A percentile compares a stretch with the other conserved stretches of the same genome.
These are phyloP conservation scores for Drosophila merina DNA, from an alignment of 2,888 invertebrate species.

Conservation along the genomic window DNA sequence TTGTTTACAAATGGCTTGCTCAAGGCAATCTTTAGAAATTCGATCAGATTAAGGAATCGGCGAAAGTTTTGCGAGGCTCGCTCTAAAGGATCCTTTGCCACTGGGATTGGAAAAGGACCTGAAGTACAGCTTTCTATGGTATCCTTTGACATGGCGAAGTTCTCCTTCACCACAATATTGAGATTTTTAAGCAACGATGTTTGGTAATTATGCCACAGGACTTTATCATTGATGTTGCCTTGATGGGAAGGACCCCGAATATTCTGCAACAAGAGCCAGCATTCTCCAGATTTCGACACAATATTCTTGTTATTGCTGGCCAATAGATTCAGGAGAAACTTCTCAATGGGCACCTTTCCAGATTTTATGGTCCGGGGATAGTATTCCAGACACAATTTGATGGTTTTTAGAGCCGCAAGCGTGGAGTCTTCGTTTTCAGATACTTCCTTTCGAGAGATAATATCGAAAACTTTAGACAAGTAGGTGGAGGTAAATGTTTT, in stretches of 20 bases:
- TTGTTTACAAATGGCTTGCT: conserved; percentile 45
- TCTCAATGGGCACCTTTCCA: conserved; percentile 27
- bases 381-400: conserved; percentile 44
- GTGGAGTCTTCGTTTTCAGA: conserved; percentile 2
- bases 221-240: conserved; percentile 19
- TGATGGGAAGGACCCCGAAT: conserved; percentile 24
- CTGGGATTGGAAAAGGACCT: conserved; percentile 31
- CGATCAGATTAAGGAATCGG: conserved; percentile 49
- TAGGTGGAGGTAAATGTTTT: conserved; percentile 49
- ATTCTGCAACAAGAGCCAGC: conserved; percentile 59
- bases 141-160: conserved; percentile 19
- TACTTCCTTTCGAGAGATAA: conserved; percentile 22
- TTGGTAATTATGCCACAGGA: conserved; percentile 49
- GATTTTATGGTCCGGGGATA: conserved; percentile 55
- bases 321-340: conserved; percentile 33
- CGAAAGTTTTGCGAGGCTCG: conserved; percentile 38
- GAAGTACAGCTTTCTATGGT: conserved; percentile 9
- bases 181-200: conserved; percentile 38
- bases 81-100: conserved; percentile 50
- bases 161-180: conserved; percentile 29
- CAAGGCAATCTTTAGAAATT: conserved; percentile 48
- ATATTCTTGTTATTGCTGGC: conserved; percentile 41
- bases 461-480: conserved; percentile 46
- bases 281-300: conserved; percentile 44
- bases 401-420: conserved; percentile 27